A percentile compares a stretch with the other conserved stretches of the same genome.
These are phyloP conservation scores for Parapsyche elsis DNA, from an alignment of 1,140 invertebrate species.

Conservation along the genomic window DNA sequence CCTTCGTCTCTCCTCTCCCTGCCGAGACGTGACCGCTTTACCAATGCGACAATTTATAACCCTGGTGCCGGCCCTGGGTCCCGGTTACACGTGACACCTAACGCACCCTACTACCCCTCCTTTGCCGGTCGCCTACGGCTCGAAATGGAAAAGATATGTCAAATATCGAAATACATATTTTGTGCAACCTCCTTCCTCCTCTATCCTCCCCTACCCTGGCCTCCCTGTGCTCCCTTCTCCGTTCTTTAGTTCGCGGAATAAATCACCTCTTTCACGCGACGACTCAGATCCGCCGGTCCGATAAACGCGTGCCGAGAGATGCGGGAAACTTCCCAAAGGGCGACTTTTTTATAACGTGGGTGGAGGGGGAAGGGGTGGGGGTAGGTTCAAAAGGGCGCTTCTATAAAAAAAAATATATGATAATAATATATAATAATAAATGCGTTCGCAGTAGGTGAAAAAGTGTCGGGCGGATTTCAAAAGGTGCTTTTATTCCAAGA, in stretches of 20 bases:
- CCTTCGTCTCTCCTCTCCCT: background rate
- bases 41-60: conserved; percentile 50
- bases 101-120: background rate
- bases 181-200: background rate
- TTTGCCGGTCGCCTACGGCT: background rate
- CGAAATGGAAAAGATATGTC: conserved; percentile 53
- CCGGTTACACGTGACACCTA: conserved; percentile 21
- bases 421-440: no score
- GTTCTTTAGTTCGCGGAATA: conserved; percentile 16
- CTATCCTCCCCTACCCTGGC: no score
- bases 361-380: background rate
- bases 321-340: background rate
- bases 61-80: conserved; percentile 28
- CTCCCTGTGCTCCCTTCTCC: no score
- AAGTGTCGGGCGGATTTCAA: background rate
- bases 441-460: background rate
- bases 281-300: background rate
- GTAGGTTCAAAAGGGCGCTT: no score
- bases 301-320: conserved; percentile 19
- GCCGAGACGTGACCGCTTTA: conserved; percentile 41
- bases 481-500: no score
- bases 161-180: conserved; percentile 55
- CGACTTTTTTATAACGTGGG: background rate
- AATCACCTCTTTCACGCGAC: conserved; percentile 27
- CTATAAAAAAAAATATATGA: no score